Evolutionary conservation across 1,140 invertebrate species (phyloP).

Genomic region (Eufriesea mexicana): DNA sequence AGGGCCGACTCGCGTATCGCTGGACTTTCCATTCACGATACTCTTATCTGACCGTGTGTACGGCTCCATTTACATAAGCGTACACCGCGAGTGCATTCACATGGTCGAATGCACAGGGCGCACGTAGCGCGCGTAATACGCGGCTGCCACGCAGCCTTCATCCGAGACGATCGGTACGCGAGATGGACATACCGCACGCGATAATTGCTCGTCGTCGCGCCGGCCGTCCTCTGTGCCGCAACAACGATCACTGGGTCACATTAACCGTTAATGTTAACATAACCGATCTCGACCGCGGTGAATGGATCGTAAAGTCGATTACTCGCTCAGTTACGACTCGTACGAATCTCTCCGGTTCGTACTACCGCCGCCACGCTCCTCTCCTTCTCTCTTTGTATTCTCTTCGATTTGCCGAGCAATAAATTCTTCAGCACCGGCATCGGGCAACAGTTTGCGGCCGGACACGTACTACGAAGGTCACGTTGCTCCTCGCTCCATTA

Average conservation of each 20-base stretch:
- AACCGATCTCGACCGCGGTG: slow-evolving; percentile 57
- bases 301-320: slow-evolving; percentile 67
- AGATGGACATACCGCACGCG: slow-evolving; percentile 44
- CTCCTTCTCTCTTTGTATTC: slow-evolving; percentile 17
- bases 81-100: slow-evolving; percentile 9
- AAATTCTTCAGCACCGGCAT: slow-evolving; percentile 36
- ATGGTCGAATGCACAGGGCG: slow-evolving; percentile 6
- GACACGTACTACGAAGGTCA: slow-evolving; percentile 5
- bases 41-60: slow-evolving; percentile 49
- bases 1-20: slow-evolving; percentile 39
- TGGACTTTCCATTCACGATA: slow-evolving; percentile 59
- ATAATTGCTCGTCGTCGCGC: slow-evolving; percentile 52
- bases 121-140: slow-evolving; percentile 36
- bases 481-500: neutral
- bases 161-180: slow-evolving; percentile 20
- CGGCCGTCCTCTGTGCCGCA: neutral
- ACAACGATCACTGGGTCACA: slow-evolving; percentile 44
- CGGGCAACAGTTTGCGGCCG: slow-evolving; percentile 1
- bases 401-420: slow-evolving; percentile 48
- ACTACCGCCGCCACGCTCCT: too few species aligned
- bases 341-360: slow-evolving; percentile 14
- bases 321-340: slow-evolving; percentile 37
- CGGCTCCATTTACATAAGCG: slow-evolving; percentile 25
- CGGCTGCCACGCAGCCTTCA: slow-evolving; percentile 29
- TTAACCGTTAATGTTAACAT: slow-evolving; percentile 67